A percentile compares a stretch with the other conserved stretches of the same genome.
phyloP scores from a whole-genome alignment of 2,797 vertebrate genomes.

The Mus caroli region DNA sequence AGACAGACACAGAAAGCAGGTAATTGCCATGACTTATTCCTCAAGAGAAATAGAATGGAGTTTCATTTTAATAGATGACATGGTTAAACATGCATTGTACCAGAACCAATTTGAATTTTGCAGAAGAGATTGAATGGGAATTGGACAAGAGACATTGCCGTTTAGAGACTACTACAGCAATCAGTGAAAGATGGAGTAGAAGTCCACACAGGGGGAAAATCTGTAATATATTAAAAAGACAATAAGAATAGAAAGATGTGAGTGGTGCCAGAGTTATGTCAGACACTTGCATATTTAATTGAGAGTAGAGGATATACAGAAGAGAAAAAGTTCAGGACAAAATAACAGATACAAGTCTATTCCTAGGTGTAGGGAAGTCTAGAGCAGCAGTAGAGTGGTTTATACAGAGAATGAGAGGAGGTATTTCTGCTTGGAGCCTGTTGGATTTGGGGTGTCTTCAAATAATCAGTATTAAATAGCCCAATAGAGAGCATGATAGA shows the following conservation, averaged over 20 bases:
- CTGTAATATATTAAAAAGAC: not conserved
- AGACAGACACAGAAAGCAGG: not conserved
- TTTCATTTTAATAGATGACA: constrained; percentile 21
- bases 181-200: not conserved
- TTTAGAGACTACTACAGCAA: not conserved
- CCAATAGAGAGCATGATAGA: not conserved
- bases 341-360: not conserved
- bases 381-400: no score
- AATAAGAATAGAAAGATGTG: not conserved
- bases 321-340: not conserved
- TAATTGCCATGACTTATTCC: not conserved
- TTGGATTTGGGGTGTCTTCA: not conserved
- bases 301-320: not conserved
- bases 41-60: constrained; percentile 30
- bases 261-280: not conserved
- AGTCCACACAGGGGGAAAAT: not conserved
- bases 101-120: not conserved
- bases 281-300: not conserved
- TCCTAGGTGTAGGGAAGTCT: not conserved
- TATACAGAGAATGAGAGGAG: not conserved
- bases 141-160: not conserved
- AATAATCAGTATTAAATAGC: not conserved
- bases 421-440: not conserved
- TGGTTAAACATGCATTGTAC: not conserved
- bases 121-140: not conserved